A percentile compares a stretch with the other conserved stretches of the same genome.
Evolutionary conservation across 2,888 invertebrate species (phyloP).

Genomic region (Epirrita christyi): DNA sequence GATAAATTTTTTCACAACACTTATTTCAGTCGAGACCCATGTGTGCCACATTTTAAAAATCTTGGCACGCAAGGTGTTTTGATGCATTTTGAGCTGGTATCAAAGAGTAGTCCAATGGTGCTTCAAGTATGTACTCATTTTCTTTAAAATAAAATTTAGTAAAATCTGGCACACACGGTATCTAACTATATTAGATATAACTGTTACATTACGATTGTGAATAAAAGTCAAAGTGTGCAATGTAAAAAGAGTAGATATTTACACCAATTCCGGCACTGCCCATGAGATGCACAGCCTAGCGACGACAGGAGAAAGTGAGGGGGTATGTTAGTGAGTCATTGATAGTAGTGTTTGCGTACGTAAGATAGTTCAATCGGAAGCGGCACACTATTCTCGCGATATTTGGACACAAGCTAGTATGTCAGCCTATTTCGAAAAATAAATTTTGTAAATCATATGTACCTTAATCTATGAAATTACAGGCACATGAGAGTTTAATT

Average conservation of each 20-base stretch:
- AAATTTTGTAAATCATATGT: not conserved
- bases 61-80: not conserved
- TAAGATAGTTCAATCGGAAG: slow-evolving; percentile 14
- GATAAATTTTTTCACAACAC: slow-evolving; percentile 40
- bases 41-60: slow-evolving; percentile 36
- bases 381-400: slow-evolving; percentile 15
- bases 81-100: not conserved
- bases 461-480: no score
- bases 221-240: slow-evolving; percentile 73
- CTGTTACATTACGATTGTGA: slow-evolving; percentile 48
- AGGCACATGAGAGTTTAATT: no score
- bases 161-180: slow-evolving; percentile 53
- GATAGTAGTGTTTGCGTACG: slow-evolving; percentile 30
- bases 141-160: not conserved
- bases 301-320: slow-evolving; percentile 69
- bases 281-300: slow-evolving; percentile 96
- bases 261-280: slow-evolving; percentile 95
- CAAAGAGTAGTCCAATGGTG: not conserved
- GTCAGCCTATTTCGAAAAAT: not conserved
- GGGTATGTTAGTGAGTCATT: slow-evolving; percentile 68
- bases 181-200: slow-evolving; percentile 38
- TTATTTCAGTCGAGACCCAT: slow-evolving; percentile 52
- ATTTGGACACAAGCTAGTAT: not conserved
- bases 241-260: slow-evolving; percentile 87
- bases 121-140: not conserved